Conservation (phyloP, 1,140 invertebrate species). For the Calycopis cecrops region DNA sequence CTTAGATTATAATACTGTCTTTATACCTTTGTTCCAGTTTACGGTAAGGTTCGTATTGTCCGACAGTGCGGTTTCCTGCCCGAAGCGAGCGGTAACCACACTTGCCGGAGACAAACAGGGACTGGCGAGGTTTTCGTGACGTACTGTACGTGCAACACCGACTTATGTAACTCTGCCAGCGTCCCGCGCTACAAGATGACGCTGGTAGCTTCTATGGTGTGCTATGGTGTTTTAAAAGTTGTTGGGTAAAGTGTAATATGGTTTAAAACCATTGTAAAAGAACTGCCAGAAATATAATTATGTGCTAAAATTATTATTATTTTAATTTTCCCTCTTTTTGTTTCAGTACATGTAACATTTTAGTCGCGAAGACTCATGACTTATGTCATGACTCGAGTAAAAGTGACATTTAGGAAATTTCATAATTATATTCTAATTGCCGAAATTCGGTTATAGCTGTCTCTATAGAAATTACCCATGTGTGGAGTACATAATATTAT, state of each 20-base stretch:
- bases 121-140: constrained; percentile 83
- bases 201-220: constrained; percentile 10
- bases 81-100: constrained; percentile 74
- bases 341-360: too few relatives aligned
- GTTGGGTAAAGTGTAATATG: neutral
- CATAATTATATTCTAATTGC: too few relatives aligned
- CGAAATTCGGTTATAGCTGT: too few relatives aligned
- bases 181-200: constrained; percentile 25
- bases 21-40: constrained; percentile 78
- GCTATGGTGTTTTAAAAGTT: neutral
- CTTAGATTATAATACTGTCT: constrained; percentile 13
- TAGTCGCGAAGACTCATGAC: too few relatives aligned
- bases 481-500: too few relatives aligned
- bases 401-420: too few relatives aligned
- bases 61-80: constrained; percentile 86
- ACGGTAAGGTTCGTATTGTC: constrained; percentile 82
- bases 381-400: too few relatives aligned
- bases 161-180: constrained; percentile 81
- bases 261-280: neutral
- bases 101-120: constrained; percentile 80
- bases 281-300: too few relatives aligned
- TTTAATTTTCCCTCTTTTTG: constrained; percentile 11
- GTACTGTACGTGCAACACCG: constrained; percentile 85
- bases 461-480: too few relatives aligned
- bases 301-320: neutral